Conservation (phyloP, 2,113 vertebrate genomes). For the Nestor notabilis region DNA sequence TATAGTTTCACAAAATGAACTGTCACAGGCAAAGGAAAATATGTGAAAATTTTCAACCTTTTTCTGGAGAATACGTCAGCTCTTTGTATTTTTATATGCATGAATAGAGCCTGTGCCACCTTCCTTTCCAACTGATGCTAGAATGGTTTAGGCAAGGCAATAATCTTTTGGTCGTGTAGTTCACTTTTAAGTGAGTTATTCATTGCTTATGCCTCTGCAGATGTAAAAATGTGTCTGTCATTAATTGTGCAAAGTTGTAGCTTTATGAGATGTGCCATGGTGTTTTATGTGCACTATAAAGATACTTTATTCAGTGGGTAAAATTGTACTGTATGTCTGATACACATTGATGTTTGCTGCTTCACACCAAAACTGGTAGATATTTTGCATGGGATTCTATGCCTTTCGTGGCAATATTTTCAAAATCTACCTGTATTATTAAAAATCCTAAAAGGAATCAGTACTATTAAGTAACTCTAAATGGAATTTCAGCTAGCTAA, state of each 20-base stretch:
- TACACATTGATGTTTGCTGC: not conserved
- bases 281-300: not conserved
- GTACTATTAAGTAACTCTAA: not conserved
- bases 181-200: not conserved
- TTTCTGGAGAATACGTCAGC: not conserved
- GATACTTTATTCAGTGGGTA: not conserved
- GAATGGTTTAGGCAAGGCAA: not conserved
- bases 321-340: not conserved
- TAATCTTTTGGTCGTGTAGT: not conserved
- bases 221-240: not conserved
- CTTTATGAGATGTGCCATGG: constrained; percentile 36
- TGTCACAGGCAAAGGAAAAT: not conserved
- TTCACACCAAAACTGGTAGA: not conserved
- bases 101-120: not conserved
- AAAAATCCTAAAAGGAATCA: not conserved
- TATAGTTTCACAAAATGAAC: not conserved
- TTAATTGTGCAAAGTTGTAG: not conserved
- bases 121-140: not conserved
- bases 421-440: not conserved
- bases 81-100: not conserved
- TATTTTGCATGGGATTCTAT: not conserved
- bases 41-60: not conserved
- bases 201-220: not conserved
- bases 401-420: not conserved
- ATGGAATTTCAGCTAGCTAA: not conserved